Evolutionary conservation across 2,113 vertebrate species (phyloP), one percentile per base, ranked within the genome.

Genomic region (Sylvilagus bachmani): DNA sequence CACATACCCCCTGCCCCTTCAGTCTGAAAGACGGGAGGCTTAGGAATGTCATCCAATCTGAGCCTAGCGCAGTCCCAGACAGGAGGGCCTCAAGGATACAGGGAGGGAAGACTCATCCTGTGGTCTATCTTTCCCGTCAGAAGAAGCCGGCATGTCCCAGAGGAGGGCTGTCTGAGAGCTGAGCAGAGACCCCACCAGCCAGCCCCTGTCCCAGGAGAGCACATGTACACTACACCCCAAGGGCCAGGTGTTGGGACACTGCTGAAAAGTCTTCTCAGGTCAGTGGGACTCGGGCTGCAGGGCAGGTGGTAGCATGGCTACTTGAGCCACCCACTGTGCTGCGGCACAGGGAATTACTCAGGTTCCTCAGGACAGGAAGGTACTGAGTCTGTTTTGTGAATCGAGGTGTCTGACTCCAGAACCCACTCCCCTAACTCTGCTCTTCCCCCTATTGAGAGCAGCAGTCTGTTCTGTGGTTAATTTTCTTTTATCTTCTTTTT

Each of bases 161-260:
- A 58, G 14, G 3, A 25, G 2, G 5, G 10, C 89, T 36, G 9
- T 22, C 77, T 44, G 64, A 84, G 38, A 19, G n/a, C 55, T 53
- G 7, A 19, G 33, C 29, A 27, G 51, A 69, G 74, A 2, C 51
- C 14, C 51, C 0, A 0, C 19, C 12, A 0, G 1, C 21, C 25
- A 51, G 51, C 10, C 6, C 33, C 49, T 0, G 12, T 9, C 21
- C 79, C 33, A 14, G 25, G 17, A 66, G 85, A 31, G 16, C 24
- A 3, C 5, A 0, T 0, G 0, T 22, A 21, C 33, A 33, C 49
- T 66, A 25, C 12, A 77, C 16, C 44, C 9, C 61, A 62, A 55
- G 53, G 27, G 36, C 75, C 3, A 5, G 21, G 73, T 22, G 38
- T 3, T 78, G 33, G 73, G 38, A 31, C 49, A 29, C 1, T 0